Evolutionary conservation across 2,888 invertebrate species (phyloP), one percentile per base, ranked within the genome.

Genomic region (Acheta domesticus): DNA sequence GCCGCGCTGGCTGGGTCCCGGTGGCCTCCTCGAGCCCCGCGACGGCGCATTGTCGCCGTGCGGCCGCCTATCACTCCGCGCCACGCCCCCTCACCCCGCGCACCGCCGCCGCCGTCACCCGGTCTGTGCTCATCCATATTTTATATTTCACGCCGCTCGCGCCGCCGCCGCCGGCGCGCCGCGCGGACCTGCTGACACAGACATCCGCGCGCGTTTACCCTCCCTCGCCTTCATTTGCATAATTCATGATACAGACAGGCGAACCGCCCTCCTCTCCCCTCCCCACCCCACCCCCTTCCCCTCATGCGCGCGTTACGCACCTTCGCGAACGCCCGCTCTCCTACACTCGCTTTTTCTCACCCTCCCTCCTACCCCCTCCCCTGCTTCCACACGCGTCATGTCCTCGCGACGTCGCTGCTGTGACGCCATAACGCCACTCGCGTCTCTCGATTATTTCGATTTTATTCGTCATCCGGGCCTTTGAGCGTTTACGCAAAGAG

Each of bases 191-290:
- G 62, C 62, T 62, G 62, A 62, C 62, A 62, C 62, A 62, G 62
- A 62, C 62, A 62, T 62, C 62, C 62, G 62, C 62, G 62, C 62
- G n/a, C 62, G 62, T 62, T 62, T 62, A 19, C 8, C 62, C 62
- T 62, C 62, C 62, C 62, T n/a, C 62, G 62, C 62, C n/a, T 62
- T 62, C 62, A 62, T 62, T 62, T 62, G 62, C 62, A 62, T 62
- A 62, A 62, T 62, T 62, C 62, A 62, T 62, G 62, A n/a, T 62
- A 62, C 62, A 62, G 62, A n/a, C 62, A 62, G 16, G 62, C 62
- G 62, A n/a, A 62, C 62, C 16, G 8, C 62, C 62, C 14, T 62
- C 62, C 62, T 5, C 14, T n/a, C 16, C 14, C 16, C 62, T 5
- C 5, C 16, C 62, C 14, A 2, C 12, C 14, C 62, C 14, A 1